Percentiles rank a stretch among this genome's conserved stretches.
Evolutionary conservation across 2,888 invertebrate genomes (phyloP).

Genomic region (Lasiommata megera): DNA sequence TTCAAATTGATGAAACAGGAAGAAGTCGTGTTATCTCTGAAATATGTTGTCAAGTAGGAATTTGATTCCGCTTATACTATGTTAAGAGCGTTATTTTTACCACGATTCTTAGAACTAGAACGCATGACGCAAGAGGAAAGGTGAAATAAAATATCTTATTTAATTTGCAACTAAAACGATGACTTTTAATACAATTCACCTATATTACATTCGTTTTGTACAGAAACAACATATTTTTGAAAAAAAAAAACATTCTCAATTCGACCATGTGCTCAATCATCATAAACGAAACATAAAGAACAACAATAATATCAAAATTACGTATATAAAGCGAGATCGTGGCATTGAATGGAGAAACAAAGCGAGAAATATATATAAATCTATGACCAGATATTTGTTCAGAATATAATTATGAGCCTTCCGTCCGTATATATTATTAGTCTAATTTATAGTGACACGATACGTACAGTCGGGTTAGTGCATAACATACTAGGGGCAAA

Average conservation of each 20-base stretch:
- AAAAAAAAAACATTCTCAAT: slow-evolving; percentile 61
- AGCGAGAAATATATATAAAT: neutral
- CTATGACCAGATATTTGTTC: slow-evolving; percentile 28
- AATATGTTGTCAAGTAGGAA: too few species aligned
- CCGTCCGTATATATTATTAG: neutral
- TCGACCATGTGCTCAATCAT: slow-evolving; percentile 54
- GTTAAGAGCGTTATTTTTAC: neutral
- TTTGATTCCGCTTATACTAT: neutral
- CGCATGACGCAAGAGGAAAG: slow-evolving; percentile 11
- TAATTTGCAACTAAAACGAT: slow-evolving; percentile 76
- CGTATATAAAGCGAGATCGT: slow-evolving; percentile 73
- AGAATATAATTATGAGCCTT: neutral
- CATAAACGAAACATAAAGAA: slow-evolving; percentile 44
- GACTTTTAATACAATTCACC: slow-evolving; percentile 78
- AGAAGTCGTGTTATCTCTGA: too few species aligned
- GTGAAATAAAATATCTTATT: slow-evolving; percentile 57
- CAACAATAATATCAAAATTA: slow-evolving; percentile 64
- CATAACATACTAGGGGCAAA: too few species aligned
- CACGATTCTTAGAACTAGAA: neutral
- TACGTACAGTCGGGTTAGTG: too few species aligned
- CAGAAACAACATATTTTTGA: slow-evolving; percentile 66
- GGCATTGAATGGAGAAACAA: slow-evolving; percentile 4
- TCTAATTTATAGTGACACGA: too few species aligned
- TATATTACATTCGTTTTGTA: slow-evolving; percentile 77
- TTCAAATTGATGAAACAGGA: too few species aligned